These are phyloP conservation scores for Psophia crepitans DNA, from an alignment of 2,113 vertebrate genomes.

Conservation along the genomic window DNA sequence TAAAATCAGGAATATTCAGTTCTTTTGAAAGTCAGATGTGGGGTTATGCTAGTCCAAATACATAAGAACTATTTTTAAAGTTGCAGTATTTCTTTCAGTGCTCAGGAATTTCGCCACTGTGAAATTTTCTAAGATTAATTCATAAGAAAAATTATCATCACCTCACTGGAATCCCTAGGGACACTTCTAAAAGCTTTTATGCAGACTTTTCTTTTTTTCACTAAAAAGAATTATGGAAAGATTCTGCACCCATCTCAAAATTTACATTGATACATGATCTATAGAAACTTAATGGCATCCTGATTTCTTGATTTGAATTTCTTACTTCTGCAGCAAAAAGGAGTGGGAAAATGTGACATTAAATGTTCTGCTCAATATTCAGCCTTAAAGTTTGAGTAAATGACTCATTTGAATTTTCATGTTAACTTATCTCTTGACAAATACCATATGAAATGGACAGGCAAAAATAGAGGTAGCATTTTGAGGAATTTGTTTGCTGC, in stretches of 20 bases:
- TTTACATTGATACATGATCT: not conserved
- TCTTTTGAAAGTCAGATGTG: not conserved
- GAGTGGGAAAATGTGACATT: not conserved
- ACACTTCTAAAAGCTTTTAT: not conserved
- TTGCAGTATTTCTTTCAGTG: not conserved
- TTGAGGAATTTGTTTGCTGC: slow-evolving; percentile 5
- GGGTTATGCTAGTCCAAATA: not conserved
- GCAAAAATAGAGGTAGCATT: not conserved
- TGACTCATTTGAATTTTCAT: not conserved
- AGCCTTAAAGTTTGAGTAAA: not conserved
- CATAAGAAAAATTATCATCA: not conserved
- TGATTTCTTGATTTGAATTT: not conserved
- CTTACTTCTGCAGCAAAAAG: not conserved
- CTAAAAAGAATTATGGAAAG: not conserved
- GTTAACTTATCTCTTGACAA: slow-evolving; percentile 42
- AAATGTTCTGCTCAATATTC: not conserved
- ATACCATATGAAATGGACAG: not conserved
- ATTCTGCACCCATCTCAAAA: not conserved
- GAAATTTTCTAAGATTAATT: not conserved
- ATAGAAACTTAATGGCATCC: not conserved
- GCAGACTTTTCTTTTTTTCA: not conserved
- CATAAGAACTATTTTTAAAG: not conserved
- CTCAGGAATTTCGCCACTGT: not conserved
- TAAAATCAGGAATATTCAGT: not conserved
- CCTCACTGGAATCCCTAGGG: not conserved